phyloP scores from a whole-genome alignment of 2,113 vertebrate species.

The Noturus placidus region DNA sequence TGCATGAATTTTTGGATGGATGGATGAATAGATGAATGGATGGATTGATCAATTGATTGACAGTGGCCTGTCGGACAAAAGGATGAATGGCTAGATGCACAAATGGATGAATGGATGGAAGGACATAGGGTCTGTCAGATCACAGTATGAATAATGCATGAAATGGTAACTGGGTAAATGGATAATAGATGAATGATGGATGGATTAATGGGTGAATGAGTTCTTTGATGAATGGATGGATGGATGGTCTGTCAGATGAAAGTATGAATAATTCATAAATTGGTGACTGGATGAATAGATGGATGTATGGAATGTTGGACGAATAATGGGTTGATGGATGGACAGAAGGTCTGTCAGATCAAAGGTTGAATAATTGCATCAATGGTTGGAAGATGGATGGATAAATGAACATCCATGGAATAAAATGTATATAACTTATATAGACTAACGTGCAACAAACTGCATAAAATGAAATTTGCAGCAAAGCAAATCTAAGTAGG shows the following conservation, averaged over 20 bases:
- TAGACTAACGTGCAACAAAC: background rate
- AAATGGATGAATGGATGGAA: background rate
- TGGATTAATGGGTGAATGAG: background rate
- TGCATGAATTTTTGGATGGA: background rate
- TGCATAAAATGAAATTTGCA: background rate
- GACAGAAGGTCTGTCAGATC: background rate
- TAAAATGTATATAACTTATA: background rate
- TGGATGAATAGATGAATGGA: background rate
- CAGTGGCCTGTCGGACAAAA: background rate
- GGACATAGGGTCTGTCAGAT: background rate
- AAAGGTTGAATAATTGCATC: background rate
- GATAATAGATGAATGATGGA: background rate
- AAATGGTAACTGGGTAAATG: background rate
- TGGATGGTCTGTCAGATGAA: background rate
- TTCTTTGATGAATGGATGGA: background rate
- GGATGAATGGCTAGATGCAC: background rate
- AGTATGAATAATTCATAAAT: background rate
- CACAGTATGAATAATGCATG: background rate
- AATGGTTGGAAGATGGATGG: background rate
- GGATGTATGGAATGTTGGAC: background rate
- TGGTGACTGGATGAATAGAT: no score
- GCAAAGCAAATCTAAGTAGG: background rate
- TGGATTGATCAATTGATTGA: background rate
- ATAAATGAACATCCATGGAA: background rate
- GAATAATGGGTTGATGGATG: background rate